These are phyloP conservation scores for Siniperca scherzeri DNA, from an alignment of 2,797 vertebrate genomes.

Conservation along the genomic window DNA sequence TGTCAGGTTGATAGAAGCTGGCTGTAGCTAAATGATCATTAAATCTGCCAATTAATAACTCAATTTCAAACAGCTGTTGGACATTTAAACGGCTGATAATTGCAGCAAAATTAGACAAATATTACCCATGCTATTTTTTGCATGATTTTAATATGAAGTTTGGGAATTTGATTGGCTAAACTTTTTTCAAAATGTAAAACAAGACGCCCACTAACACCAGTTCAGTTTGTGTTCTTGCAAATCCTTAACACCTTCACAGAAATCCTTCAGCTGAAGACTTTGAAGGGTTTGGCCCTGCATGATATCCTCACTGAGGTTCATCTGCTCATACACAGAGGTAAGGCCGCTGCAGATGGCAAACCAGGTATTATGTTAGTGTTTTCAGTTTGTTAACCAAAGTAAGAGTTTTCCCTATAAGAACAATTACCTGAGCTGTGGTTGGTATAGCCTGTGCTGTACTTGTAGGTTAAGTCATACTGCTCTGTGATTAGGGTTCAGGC, in stretches of 20 bases:
- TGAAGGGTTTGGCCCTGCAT: slow-evolving; percentile 95
- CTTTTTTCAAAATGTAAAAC: neutral
- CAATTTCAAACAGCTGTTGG: neutral
- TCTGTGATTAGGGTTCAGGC: neutral
- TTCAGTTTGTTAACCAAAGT: neutral
- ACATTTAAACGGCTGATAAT: neutral
- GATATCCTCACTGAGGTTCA: slow-evolving; percentile 97
- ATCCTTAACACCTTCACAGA: slow-evolving; percentile 81
- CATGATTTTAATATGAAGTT: neutral
- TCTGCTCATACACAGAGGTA: slow-evolving; percentile 95
- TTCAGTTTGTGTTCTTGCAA: neutral
- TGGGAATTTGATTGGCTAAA: neutral
- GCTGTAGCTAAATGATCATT: neutral
- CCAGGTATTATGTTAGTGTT: neutral
- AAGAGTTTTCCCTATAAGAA: neutral
- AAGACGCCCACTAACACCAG: neutral
- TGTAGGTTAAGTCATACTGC: neutral
- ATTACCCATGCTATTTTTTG: neutral
- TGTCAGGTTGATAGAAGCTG: neutral
- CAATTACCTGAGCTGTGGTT: neutral
- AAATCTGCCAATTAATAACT: neutral
- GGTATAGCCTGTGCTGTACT: neutral
- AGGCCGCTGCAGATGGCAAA: slow-evolving; percentile 5
- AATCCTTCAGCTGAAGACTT: slow-evolving; percentile 92
- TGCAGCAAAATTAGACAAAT: neutral